Base-by-base conservation (phyloP, 30 jellyfish, hydroid and myxozoan species). In the Mastigias papua region DNA sequence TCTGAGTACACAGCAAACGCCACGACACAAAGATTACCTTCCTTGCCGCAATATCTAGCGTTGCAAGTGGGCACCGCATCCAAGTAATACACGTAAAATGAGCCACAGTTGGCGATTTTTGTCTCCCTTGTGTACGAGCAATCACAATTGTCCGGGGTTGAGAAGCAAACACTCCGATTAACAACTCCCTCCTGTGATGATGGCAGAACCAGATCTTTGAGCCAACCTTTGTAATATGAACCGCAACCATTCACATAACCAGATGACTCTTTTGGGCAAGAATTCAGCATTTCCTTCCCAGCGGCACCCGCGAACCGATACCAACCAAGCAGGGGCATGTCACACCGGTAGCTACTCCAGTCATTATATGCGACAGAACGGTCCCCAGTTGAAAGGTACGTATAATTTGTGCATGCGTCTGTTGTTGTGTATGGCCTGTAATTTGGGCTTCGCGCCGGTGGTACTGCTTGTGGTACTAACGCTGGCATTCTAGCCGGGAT, bases 31-130 rank as follows among this genome's bases (percentile, higher is more conserved):
- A 21, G 30, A 79, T 46, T 74, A 73, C 95, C 81, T 65, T 48
- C 22, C 26, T 70, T 68, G 70, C 95, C 89, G 58, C 95, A 86
- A 67, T 86, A 76, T 68, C 95, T 74, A 8, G 84, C 78, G 27
- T 67, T 66, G 66, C 90, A 75, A 0, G 78, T 42, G 10, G 89
- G 89, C 69, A 54, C 89, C 0, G 89, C 89, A 73, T 86, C 79
- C 29, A 86, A 48, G 27, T 21, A 86, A 49, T 86, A 86, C 0
- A 74, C 90, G 31, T 31, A 74, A 32, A 86, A 86, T 34, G 67
- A 33, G 8, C 95, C 90, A 62, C 95, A 86, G 54, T 86, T 74
- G 46, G 60, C 62, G 28, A 86, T 34, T 27, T 30, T 19, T 6
- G 64, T 66, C 37, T 32, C 48, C 42, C 76, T 34, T 27, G 58